Percentiles rank a stretch among this genome's conserved stretches.
These are phyloP conservation scores for Leguminivora glycinivorella DNA, from an alignment of 1,140 invertebrate genomes.

Conservation along the genomic window DNA sequence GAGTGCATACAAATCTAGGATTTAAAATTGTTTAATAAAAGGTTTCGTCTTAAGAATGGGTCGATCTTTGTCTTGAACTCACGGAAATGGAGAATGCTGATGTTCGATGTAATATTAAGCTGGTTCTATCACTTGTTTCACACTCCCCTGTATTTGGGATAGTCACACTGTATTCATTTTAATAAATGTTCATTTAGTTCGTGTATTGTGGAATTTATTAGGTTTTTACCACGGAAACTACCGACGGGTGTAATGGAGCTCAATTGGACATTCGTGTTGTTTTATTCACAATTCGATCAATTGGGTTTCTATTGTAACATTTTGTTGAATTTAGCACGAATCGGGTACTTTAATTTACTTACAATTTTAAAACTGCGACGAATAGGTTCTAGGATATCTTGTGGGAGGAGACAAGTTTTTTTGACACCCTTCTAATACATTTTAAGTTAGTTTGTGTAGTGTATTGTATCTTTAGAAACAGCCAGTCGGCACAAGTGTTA, in stretches of 20 bases:
- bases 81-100: neutral
- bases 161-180: conserved; percentile 2
- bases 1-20: conserved; percentile 1
- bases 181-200: conserved; percentile 5
- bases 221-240: neutral
- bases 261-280: neutral
- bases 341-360: neutral
- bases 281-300: conserved; percentile 7
- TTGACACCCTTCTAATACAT: neutral
- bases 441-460: conserved; percentile 1
- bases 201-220: neutral
- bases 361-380: neutral
- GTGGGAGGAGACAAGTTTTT: neutral
- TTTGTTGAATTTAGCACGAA: neutral
- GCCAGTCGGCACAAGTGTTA: conserved; percentile 4
- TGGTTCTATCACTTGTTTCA: conserved; percentile 10
- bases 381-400: neutral
- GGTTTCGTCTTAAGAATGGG: conserved; percentile 15
- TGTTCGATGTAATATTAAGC: conserved; percentile 1
- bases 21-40: neutral
- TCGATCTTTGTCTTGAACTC: conserved; percentile 1
- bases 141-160: neutral
- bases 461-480: neutral
- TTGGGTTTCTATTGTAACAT: conserved; percentile 13
- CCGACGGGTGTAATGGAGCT: neutral